Percentiles rank a stretch among this genome's conserved stretches.
phyloP scores from a whole-genome alignment of 2,113 vertebrate genomes.

The Archocentrus centrarchus region DNA sequence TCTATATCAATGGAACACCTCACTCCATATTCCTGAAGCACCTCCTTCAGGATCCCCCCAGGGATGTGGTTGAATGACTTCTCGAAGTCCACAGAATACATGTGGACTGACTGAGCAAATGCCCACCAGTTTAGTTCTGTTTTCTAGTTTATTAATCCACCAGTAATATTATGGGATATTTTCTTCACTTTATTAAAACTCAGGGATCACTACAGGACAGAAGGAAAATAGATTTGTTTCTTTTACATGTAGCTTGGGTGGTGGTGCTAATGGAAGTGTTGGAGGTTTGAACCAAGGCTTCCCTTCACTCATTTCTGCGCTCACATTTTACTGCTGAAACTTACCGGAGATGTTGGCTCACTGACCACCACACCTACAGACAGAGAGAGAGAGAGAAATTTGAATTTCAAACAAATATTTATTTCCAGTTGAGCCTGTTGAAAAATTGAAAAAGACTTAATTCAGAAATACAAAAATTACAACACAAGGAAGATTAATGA shows the following conservation, averaged over 20 bases:
- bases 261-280: neutral
- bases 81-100: no score
- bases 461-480: no score
- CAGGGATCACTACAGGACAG: neutral
- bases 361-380: constrained; percentile 35
- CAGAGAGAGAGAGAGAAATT: neutral
- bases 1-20: no score
- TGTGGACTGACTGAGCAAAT: no score
- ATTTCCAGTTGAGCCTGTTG: no score
- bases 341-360: constrained; percentile 73
- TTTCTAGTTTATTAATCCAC: neutral
- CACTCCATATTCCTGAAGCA: no score
- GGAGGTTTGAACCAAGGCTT: neutral
- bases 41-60: no score
- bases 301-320: neutral
- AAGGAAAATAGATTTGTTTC: neutral
- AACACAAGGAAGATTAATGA: no score
- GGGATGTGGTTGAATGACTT: no score
- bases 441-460: no score
- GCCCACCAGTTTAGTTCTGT: neutral
- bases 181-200: neutral
- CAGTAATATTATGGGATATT: neutral
- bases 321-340: constrained; percentile 3
- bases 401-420: no score
- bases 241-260: neutral